Conservation (phyloP, 2,113 vertebrate species). For the Xenus cinereus region DNA sequence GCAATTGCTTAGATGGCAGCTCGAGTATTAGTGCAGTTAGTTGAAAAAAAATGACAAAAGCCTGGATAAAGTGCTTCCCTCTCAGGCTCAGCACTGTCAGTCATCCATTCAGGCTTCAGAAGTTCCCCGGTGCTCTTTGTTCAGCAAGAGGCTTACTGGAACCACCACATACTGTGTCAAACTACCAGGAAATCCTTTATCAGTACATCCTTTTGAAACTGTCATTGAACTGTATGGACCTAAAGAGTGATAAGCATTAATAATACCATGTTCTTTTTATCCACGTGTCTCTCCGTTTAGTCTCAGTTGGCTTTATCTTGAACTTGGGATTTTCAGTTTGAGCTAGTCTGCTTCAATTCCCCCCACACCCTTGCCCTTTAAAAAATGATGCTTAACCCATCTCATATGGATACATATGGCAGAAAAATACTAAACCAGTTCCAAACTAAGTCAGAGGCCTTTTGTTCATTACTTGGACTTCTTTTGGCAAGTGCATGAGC, state of each 20-base stretch:
- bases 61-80: conserved; percentile 19
- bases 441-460: not conserved
- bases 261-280: conserved; percentile 63
- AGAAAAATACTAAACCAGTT: not conserved
- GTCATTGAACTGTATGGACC: conserved; percentile 68
- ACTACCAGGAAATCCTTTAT: conserved; percentile 70
- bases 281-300: conserved; percentile 32
- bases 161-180: conserved; percentile 53
- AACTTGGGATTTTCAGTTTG: conserved; percentile 46
- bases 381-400: conserved; percentile 39
- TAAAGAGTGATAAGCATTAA: conserved; percentile 71
- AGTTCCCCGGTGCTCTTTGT: conserved; percentile 48
- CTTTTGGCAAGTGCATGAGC: not conserved
- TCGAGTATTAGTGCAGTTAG: not conserved
- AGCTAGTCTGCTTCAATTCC: conserved; percentile 2
- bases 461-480: not conserved
- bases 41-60: conserved; percentile 28
- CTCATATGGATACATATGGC: not conserved
- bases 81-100: conserved; percentile 55
- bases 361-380: not conserved
- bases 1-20: not conserved
- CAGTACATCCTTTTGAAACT: conserved; percentile 69
- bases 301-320: conserved; percentile 57
- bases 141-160: conserved; percentile 67
- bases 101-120: conserved; percentile 64